phyloP scores from a whole-genome alignment of 1,140 invertebrate species.

The Myzus persicae region DNA sequence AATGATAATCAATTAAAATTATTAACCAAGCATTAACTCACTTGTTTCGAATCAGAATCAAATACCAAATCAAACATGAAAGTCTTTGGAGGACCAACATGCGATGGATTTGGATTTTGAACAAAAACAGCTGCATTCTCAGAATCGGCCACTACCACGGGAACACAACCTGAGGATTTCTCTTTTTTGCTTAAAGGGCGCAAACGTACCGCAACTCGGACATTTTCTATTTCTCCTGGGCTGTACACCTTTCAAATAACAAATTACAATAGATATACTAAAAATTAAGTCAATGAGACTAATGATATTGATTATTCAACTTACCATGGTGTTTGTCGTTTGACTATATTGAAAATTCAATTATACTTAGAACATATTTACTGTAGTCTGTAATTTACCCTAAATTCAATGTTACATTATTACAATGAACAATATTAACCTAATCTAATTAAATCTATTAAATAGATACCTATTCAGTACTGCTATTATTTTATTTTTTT shows the following conservation, averaged over 20 bases:
- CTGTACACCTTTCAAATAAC: not conserved
- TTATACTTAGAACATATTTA: not conserved
- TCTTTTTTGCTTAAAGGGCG: slow-evolving; percentile 88
- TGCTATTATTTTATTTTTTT: too few species aligned
- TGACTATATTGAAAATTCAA: not conserved
- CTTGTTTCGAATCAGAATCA: slow-evolving; percentile 85
- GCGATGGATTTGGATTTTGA: slow-evolving; percentile 69
- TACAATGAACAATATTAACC: not conserved
- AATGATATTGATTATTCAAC: not conserved
- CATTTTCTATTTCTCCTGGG: slow-evolving; percentile 63
- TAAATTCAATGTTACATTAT: not conserved
- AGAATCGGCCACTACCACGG: slow-evolving; percentile 73
- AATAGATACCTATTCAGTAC: not conserved
- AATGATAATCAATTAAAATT: not conserved
- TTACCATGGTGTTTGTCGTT: not conserved
- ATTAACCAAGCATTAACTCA: slow-evolving; percentile 17
- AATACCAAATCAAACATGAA: slow-evolving; percentile 96
- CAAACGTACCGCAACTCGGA: slow-evolving; percentile 83
- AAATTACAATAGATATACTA: not conserved
- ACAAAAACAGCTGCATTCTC: slow-evolving; percentile 74
- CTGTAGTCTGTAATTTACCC: not conserved
- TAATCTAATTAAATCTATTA: not conserved
- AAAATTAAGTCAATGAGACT: not conserved
- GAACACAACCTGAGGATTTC: slow-evolving; percentile 73
- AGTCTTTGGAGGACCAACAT: slow-evolving; percentile 73